A percentile compares a stretch with the other conserved stretches of the same genome.
These are phyloP conservation scores for Pollenia labialis DNA, from an alignment of 2,888 invertebrate species.

Conservation along the genomic window DNA sequence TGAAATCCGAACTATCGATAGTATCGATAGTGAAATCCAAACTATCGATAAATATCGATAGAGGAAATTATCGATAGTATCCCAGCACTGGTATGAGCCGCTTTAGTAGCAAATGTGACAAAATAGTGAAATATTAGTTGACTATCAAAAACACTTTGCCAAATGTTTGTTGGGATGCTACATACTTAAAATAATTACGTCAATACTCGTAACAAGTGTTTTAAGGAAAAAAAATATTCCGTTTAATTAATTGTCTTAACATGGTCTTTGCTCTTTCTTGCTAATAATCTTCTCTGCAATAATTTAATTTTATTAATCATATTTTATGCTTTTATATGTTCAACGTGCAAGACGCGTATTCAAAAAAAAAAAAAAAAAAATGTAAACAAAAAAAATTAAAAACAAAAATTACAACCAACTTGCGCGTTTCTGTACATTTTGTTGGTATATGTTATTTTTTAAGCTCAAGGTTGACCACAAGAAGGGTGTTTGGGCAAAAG, in stretches of 20 bases:
- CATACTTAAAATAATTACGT: constrained; percentile 19
- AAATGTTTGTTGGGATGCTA: background rate
- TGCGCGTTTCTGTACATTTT: constrained; percentile 10
- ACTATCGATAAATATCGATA: too few relatives aligned
- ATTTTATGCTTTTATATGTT: background rate
- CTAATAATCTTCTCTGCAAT: background rate
- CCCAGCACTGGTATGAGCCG: too few relatives aligned
- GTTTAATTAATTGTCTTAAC: constrained; percentile 23
- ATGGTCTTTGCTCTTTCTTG: constrained; percentile 25
- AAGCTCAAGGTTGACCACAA: constrained; percentile 35
- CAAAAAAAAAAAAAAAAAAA: background rate
- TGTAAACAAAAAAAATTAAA: constrained; percentile 4
- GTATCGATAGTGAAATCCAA: too few relatives aligned
- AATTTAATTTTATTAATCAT: background rate
- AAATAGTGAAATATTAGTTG: too few relatives aligned
- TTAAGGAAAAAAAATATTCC: constrained; percentile 29
- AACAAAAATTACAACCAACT: too few relatives aligned
- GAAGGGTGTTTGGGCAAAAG: background rate
- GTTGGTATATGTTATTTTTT: constrained; percentile 22
- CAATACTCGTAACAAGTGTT: constrained; percentile 22
- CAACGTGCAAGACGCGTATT: background rate
- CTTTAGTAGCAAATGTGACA: too few relatives aligned
- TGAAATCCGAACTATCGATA: too few relatives aligned
- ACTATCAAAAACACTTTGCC: too few relatives aligned
- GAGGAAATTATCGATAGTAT: too few relatives aligned